phyloP scores from a whole-genome alignment of 1,140 invertebrate genomes.

The Drosophila pachea region DNA sequence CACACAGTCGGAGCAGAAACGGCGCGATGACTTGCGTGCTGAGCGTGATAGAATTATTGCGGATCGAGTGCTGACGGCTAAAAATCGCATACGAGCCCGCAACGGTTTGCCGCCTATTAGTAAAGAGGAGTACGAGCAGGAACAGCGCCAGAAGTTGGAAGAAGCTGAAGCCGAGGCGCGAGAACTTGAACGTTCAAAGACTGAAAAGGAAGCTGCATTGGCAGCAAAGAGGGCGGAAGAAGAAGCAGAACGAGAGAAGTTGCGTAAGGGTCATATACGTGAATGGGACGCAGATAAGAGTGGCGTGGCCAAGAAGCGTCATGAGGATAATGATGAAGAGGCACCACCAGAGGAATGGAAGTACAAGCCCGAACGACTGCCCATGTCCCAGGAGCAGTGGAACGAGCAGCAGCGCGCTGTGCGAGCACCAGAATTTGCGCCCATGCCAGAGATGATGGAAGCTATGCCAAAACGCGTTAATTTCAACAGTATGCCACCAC shows the following conservation, averaged over 20 bases:
- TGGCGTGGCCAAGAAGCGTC: slow-evolving; percentile 31
- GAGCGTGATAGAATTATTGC: slow-evolving; percentile 86
- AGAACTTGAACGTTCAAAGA: slow-evolving; percentile 79
- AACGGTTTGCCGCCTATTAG: slow-evolving; percentile 84
- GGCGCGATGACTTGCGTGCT: slow-evolving; percentile 82
- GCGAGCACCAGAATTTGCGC: slow-evolving; percentile 85
- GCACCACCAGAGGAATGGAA: slow-evolving; percentile 69
- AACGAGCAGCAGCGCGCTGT: slow-evolving; percentile 85
- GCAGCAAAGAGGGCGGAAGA: slow-evolving; percentile 58
- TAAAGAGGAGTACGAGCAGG: slow-evolving; percentile 59
- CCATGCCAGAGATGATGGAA: slow-evolving; percentile 64
- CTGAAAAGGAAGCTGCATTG: slow-evolving; percentile 78
- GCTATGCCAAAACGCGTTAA: slow-evolving; percentile 56
- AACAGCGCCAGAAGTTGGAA: slow-evolving; percentile 64
- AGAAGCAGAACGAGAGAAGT: slow-evolving; percentile 79
- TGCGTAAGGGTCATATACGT: slow-evolving; percentile 81
- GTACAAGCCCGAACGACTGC: slow-evolving; percentile 80
- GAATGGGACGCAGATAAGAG: slow-evolving; percentile 86
- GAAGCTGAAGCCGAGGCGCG: slow-evolving; percentile 80
- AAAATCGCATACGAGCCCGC: slow-evolving; percentile 86
- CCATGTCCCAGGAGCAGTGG: slow-evolving; percentile 89
- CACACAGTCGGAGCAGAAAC: slow-evolving; percentile 84
- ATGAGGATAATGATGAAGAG: slow-evolving; percentile 41
- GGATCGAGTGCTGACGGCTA: slow-evolving; percentile 87
- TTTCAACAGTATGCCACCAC: slow-evolving; percentile 65